A percentile compares a stretch with the other conserved stretches of the same genome.
phyloP scores from a whole-genome alignment of 2,888 invertebrate genomes.

The Marasmarcha lunaedactyla region DNA sequence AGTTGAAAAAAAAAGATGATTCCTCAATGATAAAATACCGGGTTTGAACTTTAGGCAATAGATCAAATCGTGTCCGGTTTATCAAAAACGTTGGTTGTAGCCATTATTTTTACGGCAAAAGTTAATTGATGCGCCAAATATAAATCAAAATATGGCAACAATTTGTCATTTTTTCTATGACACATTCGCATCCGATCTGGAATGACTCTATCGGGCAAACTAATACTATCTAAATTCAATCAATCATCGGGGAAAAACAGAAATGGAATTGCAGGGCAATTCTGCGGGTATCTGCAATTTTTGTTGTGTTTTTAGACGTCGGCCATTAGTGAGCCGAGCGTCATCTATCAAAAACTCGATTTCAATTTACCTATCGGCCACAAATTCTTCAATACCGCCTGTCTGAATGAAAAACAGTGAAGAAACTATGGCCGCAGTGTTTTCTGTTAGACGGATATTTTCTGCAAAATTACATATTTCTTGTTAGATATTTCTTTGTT shows the following conservation, averaged over 20 bases:
- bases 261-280: constrained; percentile 29
- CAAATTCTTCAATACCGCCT: constrained; percentile 59
- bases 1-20: background rate
- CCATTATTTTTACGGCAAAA: no score
- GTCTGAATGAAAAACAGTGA: constrained; percentile 20
- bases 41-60: no score
- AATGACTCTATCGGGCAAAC: background rate
- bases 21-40: no score
- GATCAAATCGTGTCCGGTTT: no score
- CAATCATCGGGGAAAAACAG: constrained; percentile 17
- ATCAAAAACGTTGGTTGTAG: no score
- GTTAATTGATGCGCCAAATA: no score
- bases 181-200: background rate
- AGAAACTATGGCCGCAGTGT: no score
- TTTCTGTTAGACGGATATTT: no score
- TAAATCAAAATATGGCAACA: no score
- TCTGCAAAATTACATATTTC: no score
- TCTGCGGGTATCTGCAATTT: constrained; percentile 20
- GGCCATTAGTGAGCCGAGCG: constrained; percentile 35
- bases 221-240: constrained; percentile 21
- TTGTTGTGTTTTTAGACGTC: constrained; percentile 14
- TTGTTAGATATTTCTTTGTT: no score
- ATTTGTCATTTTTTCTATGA: no score
- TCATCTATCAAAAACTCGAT: constrained; percentile 59
- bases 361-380: constrained; percentile 63